A percentile compares a stretch with the other conserved stretches of the same genome.
Evolutionary conservation across 2,888 invertebrate genomes (phyloP).

Genomic region (Microchrysa polita): DNA sequence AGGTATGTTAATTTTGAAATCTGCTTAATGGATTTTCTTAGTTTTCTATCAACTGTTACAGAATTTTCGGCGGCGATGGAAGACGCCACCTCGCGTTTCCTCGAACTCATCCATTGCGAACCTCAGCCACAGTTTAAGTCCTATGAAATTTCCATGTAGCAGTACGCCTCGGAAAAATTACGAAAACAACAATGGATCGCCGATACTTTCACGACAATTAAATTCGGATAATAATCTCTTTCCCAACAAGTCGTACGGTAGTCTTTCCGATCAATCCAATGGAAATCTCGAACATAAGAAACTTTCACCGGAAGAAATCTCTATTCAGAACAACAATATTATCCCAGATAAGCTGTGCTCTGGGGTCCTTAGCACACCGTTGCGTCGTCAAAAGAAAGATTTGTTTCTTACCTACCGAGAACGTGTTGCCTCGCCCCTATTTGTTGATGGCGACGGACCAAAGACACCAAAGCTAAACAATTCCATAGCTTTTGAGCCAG

Average conservation of each 20-base stretch:
- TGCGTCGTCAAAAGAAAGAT: conserved; percentile 53
- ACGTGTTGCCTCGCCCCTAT: conserved; percentile 52
- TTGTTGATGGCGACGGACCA: conserved; percentile 48
- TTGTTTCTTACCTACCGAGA: conserved; percentile 57
- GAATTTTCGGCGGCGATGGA: conserved; percentile 81
- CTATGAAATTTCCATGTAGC: conserved; percentile 37
- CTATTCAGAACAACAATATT: conserved; percentile 16
- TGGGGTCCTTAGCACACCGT: conserved; percentile 40
- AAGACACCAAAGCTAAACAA: conserved; percentile 23
- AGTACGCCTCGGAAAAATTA: conserved; percentile 22
- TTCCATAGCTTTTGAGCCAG: conserved; percentile 44
- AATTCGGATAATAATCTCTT: conserved; percentile 16
- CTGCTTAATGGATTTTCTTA: too few species aligned
- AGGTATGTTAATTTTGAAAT: conserved; percentile 55
- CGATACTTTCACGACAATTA: conserved; percentile 31
- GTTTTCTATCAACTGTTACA: conserved; percentile 43
- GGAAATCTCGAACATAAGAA: conserved; percentile 33
- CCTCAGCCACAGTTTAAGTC: conserved; percentile 53
- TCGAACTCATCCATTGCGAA: conserved; percentile 52
- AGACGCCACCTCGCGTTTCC: conserved; percentile 76
- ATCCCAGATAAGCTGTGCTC: not conserved
- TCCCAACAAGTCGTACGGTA: conserved; percentile 44
- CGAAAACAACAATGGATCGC: conserved; percentile 41
- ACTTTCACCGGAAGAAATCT: not conserved
- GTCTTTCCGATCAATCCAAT: conserved; percentile 37